Percentiles rank a stretch among this genome's conserved stretches.
phyloP scores from a whole-genome alignment of 1,140 invertebrate species.

The Anastrepha ludens region DNA sequence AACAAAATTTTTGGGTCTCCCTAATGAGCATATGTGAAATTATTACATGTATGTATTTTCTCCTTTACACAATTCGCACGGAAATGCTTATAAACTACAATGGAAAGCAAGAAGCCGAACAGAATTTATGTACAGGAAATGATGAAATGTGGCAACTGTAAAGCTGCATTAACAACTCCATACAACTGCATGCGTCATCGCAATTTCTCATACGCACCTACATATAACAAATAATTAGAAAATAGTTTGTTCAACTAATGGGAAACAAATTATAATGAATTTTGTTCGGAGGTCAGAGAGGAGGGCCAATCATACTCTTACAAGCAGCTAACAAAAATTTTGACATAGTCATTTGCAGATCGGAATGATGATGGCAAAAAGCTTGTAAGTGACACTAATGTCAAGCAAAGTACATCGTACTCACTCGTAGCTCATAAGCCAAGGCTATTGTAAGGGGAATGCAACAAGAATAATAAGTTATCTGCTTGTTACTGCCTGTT shows the following conservation, averaged over 20 bases:
- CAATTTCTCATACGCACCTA: not conserved
- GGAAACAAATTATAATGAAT: too few species aligned
- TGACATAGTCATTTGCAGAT: not conserved
- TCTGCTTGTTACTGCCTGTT: constrained; percentile 34
- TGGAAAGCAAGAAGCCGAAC: not conserved
- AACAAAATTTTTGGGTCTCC: too few species aligned
- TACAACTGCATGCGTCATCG: not conserved
- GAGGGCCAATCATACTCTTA: not conserved
- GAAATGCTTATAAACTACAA: not conserved
- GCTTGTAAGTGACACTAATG: constrained; percentile 15
- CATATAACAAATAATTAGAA: too few species aligned
- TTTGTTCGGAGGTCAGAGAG: too few species aligned
- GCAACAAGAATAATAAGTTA: not conserved
- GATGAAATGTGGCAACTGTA: not conserved
- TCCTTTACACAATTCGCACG: not conserved
- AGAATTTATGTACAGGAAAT: not conserved
- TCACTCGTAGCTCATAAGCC: not conserved
- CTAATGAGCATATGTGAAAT: too few species aligned
- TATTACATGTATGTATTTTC: too few species aligned
- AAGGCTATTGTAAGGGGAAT: not conserved
- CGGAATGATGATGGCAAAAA: not conserved
- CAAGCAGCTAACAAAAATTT: not conserved
- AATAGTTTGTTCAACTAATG: too few species aligned
- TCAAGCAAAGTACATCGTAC: not conserved
- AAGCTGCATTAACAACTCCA: not conserved